Conservation (phyloP, 2,888 invertebrate species). For the Catocala fraxini region DNA sequence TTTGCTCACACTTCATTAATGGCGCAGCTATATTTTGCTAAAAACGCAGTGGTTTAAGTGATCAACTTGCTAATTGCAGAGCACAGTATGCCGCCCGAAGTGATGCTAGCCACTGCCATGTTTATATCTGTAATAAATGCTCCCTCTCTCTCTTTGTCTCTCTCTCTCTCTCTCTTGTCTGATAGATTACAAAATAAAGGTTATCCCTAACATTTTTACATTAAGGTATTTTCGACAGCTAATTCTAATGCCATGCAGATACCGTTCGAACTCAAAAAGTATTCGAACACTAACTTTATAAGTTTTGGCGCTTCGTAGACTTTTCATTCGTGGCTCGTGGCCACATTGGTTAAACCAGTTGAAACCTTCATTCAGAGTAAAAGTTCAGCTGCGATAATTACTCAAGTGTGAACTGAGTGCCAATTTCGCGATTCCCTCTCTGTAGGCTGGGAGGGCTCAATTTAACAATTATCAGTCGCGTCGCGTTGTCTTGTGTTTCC, state of each 20-base stretch:
- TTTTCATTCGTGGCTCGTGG: constrained; percentile 61
- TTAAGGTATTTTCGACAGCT: no score
- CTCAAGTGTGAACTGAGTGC: constrained; percentile 74
- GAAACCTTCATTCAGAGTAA: constrained; percentile 65
- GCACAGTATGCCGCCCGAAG: no score
- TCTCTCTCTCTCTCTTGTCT: no score
- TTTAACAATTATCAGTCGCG: constrained; percentile 68
- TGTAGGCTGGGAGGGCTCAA: constrained; percentile 57
- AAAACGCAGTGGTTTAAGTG: no score
- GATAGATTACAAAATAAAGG: no score
- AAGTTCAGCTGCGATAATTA: constrained; percentile 78
- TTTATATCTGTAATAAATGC: no score
- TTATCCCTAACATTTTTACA: no score
- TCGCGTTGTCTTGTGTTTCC: constrained; percentile 13
- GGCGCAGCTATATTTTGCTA: no score
- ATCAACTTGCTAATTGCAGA: no score
- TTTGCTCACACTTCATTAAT: no score
- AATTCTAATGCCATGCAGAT: constrained; percentile 35
- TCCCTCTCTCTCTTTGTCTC: no score
- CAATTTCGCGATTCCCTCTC: constrained; percentile 57
- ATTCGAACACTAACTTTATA: constrained; percentile 59
- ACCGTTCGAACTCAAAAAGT: constrained; percentile 54
- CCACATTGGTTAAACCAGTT: constrained; percentile 62
- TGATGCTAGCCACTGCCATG: no score
- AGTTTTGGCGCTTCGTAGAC: constrained; percentile 59